Conservation (phyloP, 2,113 vertebrate genomes). For the Glaucomys volans region DNA sequence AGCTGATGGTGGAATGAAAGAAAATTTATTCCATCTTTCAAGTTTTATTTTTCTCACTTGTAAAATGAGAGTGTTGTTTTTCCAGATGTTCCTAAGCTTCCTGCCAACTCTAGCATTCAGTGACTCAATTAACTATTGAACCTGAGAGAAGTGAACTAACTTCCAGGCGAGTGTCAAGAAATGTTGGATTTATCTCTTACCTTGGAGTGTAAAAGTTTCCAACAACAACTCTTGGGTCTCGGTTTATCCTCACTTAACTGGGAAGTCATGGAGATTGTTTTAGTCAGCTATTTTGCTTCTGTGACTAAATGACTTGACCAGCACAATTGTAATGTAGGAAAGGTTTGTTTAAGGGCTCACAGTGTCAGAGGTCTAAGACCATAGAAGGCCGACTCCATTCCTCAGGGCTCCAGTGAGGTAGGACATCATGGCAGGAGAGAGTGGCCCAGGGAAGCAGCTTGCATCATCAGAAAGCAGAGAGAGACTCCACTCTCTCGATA, state of each 20-base stretch:
- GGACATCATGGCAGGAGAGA: too few relatives aligned
- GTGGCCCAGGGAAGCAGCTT: too few relatives aligned
- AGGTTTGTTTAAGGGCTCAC: too few relatives aligned
- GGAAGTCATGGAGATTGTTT: not conserved
- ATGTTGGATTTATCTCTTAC: not conserved
- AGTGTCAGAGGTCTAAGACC: too few relatives aligned
- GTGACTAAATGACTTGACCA: too few relatives aligned
- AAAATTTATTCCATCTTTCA: constrained; percentile 17
- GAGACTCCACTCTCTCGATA: too few relatives aligned
- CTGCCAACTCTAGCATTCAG: not conserved
- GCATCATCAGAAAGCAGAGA: too few relatives aligned
- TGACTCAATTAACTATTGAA: constrained; percentile 30
- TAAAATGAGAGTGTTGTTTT: constrained; percentile 23
- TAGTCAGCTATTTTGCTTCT: too few relatives aligned
- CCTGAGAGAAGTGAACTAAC: not conserved
- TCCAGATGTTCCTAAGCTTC: not conserved
- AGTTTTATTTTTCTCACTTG: not conserved
- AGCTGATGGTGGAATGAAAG: not conserved
- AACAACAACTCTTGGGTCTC: not conserved
- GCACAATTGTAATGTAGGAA: too few relatives aligned
- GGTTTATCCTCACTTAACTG: not conserved
- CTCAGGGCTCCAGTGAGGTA: too few relatives aligned
- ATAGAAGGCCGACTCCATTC: too few relatives aligned
- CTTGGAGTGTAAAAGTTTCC: not conserved
- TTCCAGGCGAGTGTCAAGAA: not conserved